Conservation (phyloP, 1,140 invertebrate genomes). For the Linepithema humile region DNA sequence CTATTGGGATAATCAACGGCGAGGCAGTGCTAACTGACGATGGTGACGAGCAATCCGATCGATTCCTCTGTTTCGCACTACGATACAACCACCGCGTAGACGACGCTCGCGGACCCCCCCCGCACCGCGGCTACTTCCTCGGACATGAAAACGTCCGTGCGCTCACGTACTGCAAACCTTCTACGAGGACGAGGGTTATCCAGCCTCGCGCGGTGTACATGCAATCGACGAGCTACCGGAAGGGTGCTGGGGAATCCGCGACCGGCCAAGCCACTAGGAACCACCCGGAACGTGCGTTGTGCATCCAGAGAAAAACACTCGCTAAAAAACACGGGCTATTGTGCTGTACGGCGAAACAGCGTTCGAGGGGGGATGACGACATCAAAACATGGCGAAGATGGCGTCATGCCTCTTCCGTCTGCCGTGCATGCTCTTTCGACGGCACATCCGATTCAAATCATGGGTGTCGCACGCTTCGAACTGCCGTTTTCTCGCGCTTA, state of each 20-base stretch:
- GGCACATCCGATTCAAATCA: slow-evolving; percentile 54
- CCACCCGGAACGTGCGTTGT: slow-evolving; percentile 58
- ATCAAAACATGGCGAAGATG: slow-evolving; percentile 84
- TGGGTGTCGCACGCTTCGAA: background rate
- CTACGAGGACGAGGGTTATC: slow-evolving; percentile 40
- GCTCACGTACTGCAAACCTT: slow-evolving; percentile 37
- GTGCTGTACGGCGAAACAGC: slow-evolving; percentile 57
- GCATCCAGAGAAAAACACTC: slow-evolving; percentile 72
- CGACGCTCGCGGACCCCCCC: slow-evolving; percentile 77
- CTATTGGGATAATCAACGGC: slow-evolving; percentile 12
- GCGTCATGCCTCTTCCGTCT: slow-evolving; percentile 78
- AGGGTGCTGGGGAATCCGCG: slow-evolving; percentile 40
- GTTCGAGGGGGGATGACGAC: slow-evolving; percentile 73
- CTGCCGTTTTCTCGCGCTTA: slow-evolving; percentile 22
- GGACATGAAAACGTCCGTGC: slow-evolving; percentile 71
- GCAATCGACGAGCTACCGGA: slow-evolving; percentile 8
- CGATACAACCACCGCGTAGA: slow-evolving; percentile 76
- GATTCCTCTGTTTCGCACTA: slow-evolving; percentile 63
- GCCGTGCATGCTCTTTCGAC: slow-evolving; percentile 54
- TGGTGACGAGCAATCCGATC: background rate
- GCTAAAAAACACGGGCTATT: slow-evolving; percentile 65
- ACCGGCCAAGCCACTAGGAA: slow-evolving; percentile 45
- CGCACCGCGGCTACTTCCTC: slow-evolving; percentile 65
- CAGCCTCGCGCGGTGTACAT: background rate
- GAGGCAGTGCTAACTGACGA: slow-evolving; percentile 25